phyloP scores from a whole-genome alignment of 2,113 vertebrate species.

The Pogona vitticeps region DNA sequence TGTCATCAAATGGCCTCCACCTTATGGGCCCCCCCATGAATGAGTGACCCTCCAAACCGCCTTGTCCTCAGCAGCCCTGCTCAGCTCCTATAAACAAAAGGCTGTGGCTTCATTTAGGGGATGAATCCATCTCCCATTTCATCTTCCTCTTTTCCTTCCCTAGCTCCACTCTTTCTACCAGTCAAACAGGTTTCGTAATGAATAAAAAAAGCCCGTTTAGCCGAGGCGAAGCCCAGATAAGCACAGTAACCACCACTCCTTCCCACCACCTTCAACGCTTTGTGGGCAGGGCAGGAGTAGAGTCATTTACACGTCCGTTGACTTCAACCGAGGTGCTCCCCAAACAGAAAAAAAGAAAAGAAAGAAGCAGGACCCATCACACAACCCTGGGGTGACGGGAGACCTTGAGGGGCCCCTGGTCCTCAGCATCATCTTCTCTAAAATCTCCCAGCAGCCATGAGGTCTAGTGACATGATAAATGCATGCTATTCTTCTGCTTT shows the following conservation, averaged over 20 bases:
- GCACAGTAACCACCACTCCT: background rate
- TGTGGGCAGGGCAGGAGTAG: too few species aligned
- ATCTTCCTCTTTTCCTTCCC: too few species aligned
- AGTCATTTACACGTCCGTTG: background rate
- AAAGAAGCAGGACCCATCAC: background rate
- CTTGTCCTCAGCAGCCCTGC: too few species aligned
- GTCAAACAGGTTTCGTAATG: background rate
- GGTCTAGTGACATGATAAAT: background rate
- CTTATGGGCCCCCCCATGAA: too few species aligned
- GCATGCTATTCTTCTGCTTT: background rate
- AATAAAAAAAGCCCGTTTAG: background rate
- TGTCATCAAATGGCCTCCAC: too few species aligned
- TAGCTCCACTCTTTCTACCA: background rate
- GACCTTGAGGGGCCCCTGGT: background rate
- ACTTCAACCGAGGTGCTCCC: background rate
- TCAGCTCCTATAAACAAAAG: too few species aligned
- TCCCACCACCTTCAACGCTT: background rate
- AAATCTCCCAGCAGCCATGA: background rate
- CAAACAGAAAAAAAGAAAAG: background rate
- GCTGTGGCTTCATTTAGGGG: too few species aligned
- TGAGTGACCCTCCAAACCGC: too few species aligned
- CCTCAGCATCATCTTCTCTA: too few species aligned
- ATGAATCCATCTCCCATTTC: too few species aligned
- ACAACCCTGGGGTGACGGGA: background rate
- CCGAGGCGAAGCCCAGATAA: background rate